Conservation (phyloP, 1,140 invertebrate genomes). For the Bactericera cockerelli region DNA sequence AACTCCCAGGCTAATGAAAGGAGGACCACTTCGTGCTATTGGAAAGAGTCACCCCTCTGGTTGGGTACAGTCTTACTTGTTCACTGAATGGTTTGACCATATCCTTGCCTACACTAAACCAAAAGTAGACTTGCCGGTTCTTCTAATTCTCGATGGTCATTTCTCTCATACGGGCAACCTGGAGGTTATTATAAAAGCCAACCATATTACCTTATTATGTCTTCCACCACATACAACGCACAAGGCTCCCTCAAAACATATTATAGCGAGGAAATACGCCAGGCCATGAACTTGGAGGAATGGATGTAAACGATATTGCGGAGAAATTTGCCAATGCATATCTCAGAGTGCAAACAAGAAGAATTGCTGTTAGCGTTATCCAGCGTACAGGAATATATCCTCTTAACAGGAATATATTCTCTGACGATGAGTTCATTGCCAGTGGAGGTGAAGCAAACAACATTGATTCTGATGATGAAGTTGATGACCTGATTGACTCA, state of each 20-base stretch:
- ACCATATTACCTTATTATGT: conserved; percentile 23
- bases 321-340: conserved; percentile 24
- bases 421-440: conserved; percentile 21
- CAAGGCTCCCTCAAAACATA: conserved; percentile 17
- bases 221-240: conserved; percentile 26
- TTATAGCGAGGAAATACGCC: conserved; percentile 22
- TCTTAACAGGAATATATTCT: no score
- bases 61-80: conserved; percentile 18
- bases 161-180: conserved; percentile 25
- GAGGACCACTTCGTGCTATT: conserved; percentile 25
- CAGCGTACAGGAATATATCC: conserved; percentile 25
- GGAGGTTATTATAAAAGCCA: conserved; percentile 22
- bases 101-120: no score
- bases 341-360: conserved; percentile 22
- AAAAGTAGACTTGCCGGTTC: conserved; percentile 17
- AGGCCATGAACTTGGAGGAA: no score
- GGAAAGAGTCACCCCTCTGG: conserved; percentile 24
- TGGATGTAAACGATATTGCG: conserved; percentile 23
- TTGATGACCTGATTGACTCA: neutral
- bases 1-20: conserved; percentile 24
- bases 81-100: conserved; percentile 23
- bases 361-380: conserved; percentile 25
- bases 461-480: neutral
- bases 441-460: conserved; percentile 13
- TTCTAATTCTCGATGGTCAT: conserved; percentile 24